phyloP scores from a whole-genome alignment of 1,140 invertebrate genomes.

The Ditylenchus dipsaci region DNA sequence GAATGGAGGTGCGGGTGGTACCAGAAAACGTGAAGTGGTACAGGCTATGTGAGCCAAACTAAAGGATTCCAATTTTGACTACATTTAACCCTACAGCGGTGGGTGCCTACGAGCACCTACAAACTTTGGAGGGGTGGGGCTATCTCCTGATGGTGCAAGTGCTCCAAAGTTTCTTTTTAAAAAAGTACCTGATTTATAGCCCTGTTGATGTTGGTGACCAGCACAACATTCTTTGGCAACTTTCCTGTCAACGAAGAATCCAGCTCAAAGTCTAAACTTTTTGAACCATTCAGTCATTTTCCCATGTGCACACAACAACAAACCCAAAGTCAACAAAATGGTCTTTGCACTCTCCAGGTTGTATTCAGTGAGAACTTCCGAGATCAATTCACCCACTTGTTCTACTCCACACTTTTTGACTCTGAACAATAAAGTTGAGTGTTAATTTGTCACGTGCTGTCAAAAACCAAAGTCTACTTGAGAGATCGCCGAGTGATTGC shows the following conservation, averaged over 20 bases:
- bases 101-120: too few species aligned
- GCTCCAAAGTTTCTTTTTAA: not conserved
- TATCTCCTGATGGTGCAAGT: too few species aligned
- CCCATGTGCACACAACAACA: not conserved
- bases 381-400: not conserved
- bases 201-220: constrained; percentile 25
- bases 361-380: constrained; percentile 1
- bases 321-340: constrained; percentile 23
- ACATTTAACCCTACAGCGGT: too few species aligned
- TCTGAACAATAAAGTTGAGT: too few species aligned
- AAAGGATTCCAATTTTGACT: too few species aligned
- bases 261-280: constrained; percentile 27
- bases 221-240: constrained; percentile 26
- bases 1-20: too few species aligned
- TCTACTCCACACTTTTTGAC: constrained; percentile 11
- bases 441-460: too few species aligned
- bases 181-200: constrained; percentile 28
- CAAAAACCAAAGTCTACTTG: constrained; percentile 11
- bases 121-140: too few species aligned
- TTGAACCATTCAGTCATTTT: constrained; percentile 26
- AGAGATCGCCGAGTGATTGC: constrained; percentile 35
- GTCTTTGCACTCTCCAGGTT: constrained; percentile 6
- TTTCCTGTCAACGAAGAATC: constrained; percentile 1
- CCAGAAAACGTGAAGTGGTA: too few species aligned
- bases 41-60: too few species aligned